These are phyloP conservation scores for Cettia cetti DNA, from an alignment of 2,113 vertebrate species.

Conservation along the genomic window DNA sequence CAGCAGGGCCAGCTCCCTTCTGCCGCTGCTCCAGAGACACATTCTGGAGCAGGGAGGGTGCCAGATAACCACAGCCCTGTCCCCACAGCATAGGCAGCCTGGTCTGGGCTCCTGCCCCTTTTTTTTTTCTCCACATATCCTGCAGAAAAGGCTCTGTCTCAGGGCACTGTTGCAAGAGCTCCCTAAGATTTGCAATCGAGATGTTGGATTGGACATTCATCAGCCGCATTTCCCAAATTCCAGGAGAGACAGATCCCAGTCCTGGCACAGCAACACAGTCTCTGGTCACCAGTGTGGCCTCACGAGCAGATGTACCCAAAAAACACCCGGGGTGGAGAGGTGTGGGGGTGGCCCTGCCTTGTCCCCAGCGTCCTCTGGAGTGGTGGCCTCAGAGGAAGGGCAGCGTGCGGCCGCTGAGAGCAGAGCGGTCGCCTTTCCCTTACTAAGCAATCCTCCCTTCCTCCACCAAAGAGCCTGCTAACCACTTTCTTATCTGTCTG, in stretches of 20 bases:
- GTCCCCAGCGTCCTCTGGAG: background rate
- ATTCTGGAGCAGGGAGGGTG: background rate
- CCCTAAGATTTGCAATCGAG: background rate
- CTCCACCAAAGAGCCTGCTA: constrained; percentile 50
- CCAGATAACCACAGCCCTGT: background rate
- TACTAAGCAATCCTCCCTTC: constrained; percentile 63
- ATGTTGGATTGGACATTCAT: background rate
- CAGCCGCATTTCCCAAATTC: background rate
- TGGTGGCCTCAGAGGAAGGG: constrained; percentile 45
- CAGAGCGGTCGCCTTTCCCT: constrained; percentile 46
- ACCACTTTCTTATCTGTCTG: constrained; percentile 60
- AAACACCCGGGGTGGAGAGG: background rate
- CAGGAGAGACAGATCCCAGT: background rate
- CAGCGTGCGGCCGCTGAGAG: background rate
- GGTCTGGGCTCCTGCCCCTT: background rate
- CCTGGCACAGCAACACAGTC: background rate
- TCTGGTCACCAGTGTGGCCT: background rate
- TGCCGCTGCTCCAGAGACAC: background rate
- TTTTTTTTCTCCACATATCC: background rate
- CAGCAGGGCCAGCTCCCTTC: background rate
- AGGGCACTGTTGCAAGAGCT: background rate
- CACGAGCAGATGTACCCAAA: fast-evolving
- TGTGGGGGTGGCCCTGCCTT: background rate
- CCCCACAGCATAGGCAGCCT: background rate
- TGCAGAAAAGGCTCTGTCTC: background rate